Evolutionary conservation across 2,888 invertebrate species (phyloP).

Genomic region (Glyphotaelius pellucidus): DNA sequence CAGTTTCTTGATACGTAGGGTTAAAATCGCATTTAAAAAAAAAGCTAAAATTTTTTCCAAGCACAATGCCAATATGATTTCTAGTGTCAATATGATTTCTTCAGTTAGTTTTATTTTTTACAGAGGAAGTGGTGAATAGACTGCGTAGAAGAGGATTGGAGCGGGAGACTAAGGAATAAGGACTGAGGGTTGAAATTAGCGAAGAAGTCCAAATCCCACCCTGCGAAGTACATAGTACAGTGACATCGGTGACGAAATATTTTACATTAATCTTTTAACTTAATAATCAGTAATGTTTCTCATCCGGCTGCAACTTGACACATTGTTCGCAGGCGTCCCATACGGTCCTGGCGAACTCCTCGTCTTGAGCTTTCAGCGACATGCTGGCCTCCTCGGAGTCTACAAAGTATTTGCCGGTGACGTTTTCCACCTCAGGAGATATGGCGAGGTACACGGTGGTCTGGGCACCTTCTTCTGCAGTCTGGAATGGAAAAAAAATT

Average conservation of each 20-base stretch:
- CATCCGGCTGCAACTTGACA: slow-evolving; percentile 69
- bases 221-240: too few species aligned
- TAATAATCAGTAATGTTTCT: slow-evolving; percentile 58
- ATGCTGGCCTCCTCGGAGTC: slow-evolving; percentile 84
- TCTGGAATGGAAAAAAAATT: slow-evolving; percentile 52
- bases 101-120: too few species aligned
- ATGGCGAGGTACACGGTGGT: slow-evolving; percentile 86
- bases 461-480: slow-evolving; percentile 84
- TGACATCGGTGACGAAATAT: not conserved
- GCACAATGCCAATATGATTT: too few species aligned
- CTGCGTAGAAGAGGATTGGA: too few species aligned
- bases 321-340: slow-evolving; percentile 81
- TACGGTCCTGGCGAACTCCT: slow-evolving; percentile 83
- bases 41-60: too few species aligned
- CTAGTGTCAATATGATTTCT: too few species aligned
- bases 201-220: too few species aligned
- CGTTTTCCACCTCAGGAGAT: slow-evolving; percentile 84
- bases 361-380: slow-evolving; percentile 80
- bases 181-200: too few species aligned
- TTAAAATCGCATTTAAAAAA: too few species aligned
- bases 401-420: slow-evolving; percentile 86
- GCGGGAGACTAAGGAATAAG: too few species aligned
- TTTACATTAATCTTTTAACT: not conserved
- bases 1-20: too few species aligned
- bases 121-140: too few species aligned